Base-by-base conservation (phyloP, 2,797 vertebrate species). In the Sebastes reedi region DNA sequence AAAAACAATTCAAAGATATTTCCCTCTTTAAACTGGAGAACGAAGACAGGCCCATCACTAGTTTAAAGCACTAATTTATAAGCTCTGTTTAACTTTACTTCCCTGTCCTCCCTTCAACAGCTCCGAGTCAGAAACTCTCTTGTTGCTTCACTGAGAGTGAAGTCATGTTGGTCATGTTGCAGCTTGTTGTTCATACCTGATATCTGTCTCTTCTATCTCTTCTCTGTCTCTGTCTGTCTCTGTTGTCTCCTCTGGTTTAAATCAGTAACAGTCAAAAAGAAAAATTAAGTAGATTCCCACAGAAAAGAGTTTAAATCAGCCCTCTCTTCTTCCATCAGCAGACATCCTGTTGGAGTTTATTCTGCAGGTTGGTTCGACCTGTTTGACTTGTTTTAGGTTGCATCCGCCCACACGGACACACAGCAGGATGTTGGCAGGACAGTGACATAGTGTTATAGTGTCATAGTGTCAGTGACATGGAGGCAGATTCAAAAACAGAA, bases 311-410 rank as follows among this genome's bases (percentile, higher is more conserved):
- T 2, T 0, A 25, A 11, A 72, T 46, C 42, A 16, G 34, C 3
- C n/a, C 4, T 8, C 29, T 27, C 58, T 10, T 65, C 32, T 25
- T 58, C 27, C 3, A 25, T 39, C 18, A 1, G 56, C 39, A 2
- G 1, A 32, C 10, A 46, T 72, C 59, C 36, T 42, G 46, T 9
- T 8, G 3, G 50, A 9, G 12, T 42, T 39, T 0, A n/a, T 14
- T 29, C 3, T 10, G 24, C n/a, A 27, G 29, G 14, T 30, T 2
- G 14, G 82, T 77, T 75, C 30, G 7, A 93, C 94, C 89, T 77
- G 92, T 87, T 65, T n/a, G 84, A 85, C 90, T 68, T 61, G 81
- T 87, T 90, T 71, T 52, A 68, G 22, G 60, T 70, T 25, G 8
- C 25, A 32, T 67, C 71, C 60, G 50, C 55, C 22, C 60, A 39